Conservation (phyloP, 2,113 vertebrate genomes). For the Beaufortia kweichowensis region DNA sequence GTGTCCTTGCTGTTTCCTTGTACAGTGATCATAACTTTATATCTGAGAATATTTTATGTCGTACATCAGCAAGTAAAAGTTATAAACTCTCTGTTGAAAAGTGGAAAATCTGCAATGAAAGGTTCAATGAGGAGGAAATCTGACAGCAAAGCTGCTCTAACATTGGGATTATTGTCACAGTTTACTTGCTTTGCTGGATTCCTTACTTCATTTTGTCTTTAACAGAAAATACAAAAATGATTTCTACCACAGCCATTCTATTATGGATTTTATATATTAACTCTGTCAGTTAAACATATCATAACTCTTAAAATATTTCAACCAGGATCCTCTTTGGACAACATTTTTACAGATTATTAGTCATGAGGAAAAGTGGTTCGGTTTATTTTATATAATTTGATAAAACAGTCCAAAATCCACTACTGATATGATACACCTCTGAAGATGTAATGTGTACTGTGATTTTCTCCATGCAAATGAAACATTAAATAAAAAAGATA, state of each 20-base stretch:
- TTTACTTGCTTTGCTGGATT: constrained; percentile 6
- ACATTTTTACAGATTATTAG: neutral
- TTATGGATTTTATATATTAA: neutral
- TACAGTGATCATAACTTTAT: constrained; percentile 3
- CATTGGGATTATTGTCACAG: constrained; percentile 4
- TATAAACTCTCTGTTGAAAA: neutral
- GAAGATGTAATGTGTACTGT: too few species aligned
- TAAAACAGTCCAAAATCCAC: too few species aligned
- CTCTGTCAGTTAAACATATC: too few species aligned
- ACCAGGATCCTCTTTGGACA: neutral
- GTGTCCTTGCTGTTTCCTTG: neutral
- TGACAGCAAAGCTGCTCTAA: constrained; percentile 9
- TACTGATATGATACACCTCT: neutral
- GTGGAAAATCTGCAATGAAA: neutral
- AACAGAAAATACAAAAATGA: neutral
- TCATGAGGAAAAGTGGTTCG: too few species aligned
- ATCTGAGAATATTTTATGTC: constrained; percentile 20
- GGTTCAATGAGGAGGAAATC: constrained; percentile 1
- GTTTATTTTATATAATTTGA: too few species aligned
- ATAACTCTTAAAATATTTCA: constrained; percentile 6
- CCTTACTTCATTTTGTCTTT: neutral
- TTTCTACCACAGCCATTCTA: neutral
- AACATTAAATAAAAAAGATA: too few species aligned
- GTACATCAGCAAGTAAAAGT: constrained; percentile 14
- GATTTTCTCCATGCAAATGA: too few species aligned